Percentiles rank a stretch among this genome's conserved stretches.
Evolutionary conservation across 2,797 vertebrate genomes (phyloP).

Genomic region (Miichthys miiuy): DNA sequence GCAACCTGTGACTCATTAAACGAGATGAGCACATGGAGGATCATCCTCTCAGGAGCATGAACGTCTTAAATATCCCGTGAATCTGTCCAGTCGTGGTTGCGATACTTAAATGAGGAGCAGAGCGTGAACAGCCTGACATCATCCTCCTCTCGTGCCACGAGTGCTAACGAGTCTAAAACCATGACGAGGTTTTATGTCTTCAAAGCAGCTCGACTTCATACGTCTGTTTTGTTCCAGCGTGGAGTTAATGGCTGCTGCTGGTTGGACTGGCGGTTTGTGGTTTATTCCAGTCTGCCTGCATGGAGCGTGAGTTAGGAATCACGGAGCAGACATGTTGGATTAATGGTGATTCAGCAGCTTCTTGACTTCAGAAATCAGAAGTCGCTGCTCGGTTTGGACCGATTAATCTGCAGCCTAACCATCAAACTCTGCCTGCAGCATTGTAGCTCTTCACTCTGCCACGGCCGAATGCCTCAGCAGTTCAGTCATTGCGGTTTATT

Average conservation of each 20-base stretch:
- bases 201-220: too few species aligned
- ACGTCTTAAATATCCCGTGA: neutral
- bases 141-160: too few species aligned
- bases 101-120: neutral
- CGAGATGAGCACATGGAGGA: neutral
- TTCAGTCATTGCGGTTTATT: conserved; percentile 18
- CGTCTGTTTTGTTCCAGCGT: neutral
- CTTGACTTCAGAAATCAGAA: neutral
- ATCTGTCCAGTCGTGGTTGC: neutral
- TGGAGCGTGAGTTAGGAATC: neutral
- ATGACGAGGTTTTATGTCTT: neutral
- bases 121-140: neutral
- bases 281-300: neutral
- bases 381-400: neutral
- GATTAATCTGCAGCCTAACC: neutral
- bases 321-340: neutral
- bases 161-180: neutral
- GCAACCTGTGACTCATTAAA: too few species aligned
- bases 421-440: neutral
- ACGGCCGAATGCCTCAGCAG: neutral
- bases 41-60: neutral
- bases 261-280: neutral
- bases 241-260: neutral
- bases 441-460: neutral
- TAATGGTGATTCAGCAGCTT: neutral